Evolutionary conservation across 2,113 vertebrate genomes (phyloP), one percentile per base, ranked within the genome.

Genomic region (Leptobrachium leishanense): DNA sequence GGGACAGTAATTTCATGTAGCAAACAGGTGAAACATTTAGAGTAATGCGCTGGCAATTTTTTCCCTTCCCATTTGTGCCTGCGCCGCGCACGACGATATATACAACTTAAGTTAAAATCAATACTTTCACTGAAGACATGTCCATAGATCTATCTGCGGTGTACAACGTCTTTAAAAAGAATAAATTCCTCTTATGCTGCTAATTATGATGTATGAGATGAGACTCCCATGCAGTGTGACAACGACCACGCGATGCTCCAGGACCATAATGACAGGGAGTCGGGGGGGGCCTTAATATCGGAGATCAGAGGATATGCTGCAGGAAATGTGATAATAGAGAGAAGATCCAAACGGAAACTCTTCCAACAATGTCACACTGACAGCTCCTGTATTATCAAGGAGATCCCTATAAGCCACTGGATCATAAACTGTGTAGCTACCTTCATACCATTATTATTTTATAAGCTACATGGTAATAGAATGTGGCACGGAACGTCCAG

Each of bases 1-100:
- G 77, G 71, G 77, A 73, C 20, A 2, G 46, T 41, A 57, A 54
- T 70, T 79, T 72, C 76, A 53, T 4, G 70, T 63, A n/a, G 70
- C 62, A 59, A 79, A 79, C 78, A 74, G 78, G 78, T 80, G 72
- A 59, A n/a, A 81, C 55, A 81, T 81, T 68, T 81, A 81, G 78
- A 81, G 50, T 81, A 68, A 81, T 81, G 53, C 55, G 1, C 59
- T 42, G 71, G 15, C 40, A 20, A 43, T n/a, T 62, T 69, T 43
- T 67, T 44, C 42, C 31, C 9, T 74, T 68, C 50, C 63, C 77
- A 74, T 80, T 80, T 73, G 68, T 68, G 64, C 57, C 72, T 41
- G 64, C 68, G 12, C 53, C 54, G 41, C 72, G 74, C 53, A 74
- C 68, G 74, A 72, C 78, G 40, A 81, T 81, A 74, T 59, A 74